Percentiles rank a stretch among this genome's conserved stretches.
These are phyloP conservation scores for Danio albolineatus DNA, from an alignment of 2,797 vertebrate genomes.

Conservation along the genomic window DNA sequence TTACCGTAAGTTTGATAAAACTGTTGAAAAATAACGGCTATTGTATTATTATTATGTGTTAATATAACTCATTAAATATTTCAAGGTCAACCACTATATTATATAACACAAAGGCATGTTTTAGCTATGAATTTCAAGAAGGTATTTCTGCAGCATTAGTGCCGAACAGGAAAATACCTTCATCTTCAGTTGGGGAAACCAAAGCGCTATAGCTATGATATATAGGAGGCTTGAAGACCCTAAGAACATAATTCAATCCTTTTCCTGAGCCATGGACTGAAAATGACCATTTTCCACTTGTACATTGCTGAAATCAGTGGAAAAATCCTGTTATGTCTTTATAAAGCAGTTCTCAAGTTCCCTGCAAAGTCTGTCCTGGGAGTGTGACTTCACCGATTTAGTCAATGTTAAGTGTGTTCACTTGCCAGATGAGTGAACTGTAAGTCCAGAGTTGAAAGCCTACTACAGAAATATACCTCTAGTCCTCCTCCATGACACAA, in stretches of 20 bases:
- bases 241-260: conserved; percentile 20
- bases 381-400: conserved; percentile 34
- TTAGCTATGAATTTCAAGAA: background rate
- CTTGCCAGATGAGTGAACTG: conserved; percentile 29
- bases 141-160: background rate
- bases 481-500: conserved; percentile 15
- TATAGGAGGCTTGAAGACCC: conserved; percentile 5
- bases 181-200: conserved; percentile 9
- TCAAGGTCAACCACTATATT: too few relatives aligned
- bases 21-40: background rate
- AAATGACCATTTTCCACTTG: conserved; percentile 1
- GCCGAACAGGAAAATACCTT: conserved; percentile 31
- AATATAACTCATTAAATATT: too few relatives aligned
- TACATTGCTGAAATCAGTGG: conserved; percentile 31
- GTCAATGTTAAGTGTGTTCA: background rate
- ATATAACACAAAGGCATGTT: background rate
- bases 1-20: background rate
- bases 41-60: background rate
- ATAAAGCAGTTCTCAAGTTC: conserved; percentile 11
- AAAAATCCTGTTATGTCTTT: conserved; percentile 45
- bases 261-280: conserved; percentile 32
- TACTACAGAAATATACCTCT: conserved; percentile 8
- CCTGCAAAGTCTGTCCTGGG: conserved; percentile 11
- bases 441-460: conserved; percentile 8
- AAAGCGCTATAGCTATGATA: conserved; percentile 6